Conservation (phyloP, 1,140 invertebrate genomes). For the Yoshiicerus persimilis region DNA sequence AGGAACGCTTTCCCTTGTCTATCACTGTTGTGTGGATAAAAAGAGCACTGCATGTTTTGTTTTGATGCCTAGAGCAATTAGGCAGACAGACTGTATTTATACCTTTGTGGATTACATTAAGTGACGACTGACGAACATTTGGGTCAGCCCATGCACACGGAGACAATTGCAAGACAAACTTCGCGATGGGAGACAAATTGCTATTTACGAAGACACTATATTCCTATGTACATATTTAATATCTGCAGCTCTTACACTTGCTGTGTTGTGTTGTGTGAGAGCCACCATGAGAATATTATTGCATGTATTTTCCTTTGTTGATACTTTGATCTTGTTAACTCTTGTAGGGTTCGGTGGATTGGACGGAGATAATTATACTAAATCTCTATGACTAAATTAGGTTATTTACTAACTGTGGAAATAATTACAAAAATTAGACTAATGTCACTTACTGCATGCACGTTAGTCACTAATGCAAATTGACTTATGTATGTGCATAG, state of each 20-base stretch:
- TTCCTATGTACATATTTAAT: neutral
- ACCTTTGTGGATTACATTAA: neutral
- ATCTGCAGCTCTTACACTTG: no score
- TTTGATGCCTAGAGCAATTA: constrained; percentile 22
- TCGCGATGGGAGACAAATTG: constrained; percentile 17
- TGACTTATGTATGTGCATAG: neutral
- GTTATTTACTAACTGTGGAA: constrained; percentile 20
- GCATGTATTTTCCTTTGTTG: neutral
- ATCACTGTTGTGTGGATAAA: neutral
- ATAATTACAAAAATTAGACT: constrained; percentile 19
- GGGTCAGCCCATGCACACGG: constrained; percentile 15
- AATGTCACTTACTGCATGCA: neutral
- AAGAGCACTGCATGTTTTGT: neutral
- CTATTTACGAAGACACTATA: neutral
- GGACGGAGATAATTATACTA: neutral
- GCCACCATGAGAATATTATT: neutral
- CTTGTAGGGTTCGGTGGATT: neutral
- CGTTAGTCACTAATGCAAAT: neutral
- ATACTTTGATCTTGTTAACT: constrained; percentile 13
- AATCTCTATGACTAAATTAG: constrained; percentile 11
- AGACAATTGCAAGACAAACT: constrained; percentile 20
- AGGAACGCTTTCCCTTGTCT: neutral
- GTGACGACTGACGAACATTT: constrained; percentile 19
- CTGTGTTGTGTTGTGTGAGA: neutral
- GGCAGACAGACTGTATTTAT: neutral